Percentiles rank a stretch among this genome's conserved stretches.
Conservation (phyloP, 2,113 vertebrate genomes). For the Alectura lathami region DNA sequence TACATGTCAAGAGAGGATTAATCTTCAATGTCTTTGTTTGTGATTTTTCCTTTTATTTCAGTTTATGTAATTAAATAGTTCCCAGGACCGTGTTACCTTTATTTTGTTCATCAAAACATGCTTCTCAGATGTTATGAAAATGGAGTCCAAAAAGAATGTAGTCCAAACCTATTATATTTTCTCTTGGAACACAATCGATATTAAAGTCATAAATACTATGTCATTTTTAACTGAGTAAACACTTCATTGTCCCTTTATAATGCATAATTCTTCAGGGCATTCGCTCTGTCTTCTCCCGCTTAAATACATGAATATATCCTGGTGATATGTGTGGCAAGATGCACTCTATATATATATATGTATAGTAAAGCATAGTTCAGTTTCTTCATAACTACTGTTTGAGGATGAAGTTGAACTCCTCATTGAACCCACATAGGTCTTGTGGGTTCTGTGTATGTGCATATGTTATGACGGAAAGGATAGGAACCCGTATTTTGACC, state of each 20-base stretch:
- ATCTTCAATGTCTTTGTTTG: slow-evolving; percentile 48
- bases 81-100: slow-evolving; percentile 60
- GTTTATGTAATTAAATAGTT: slow-evolving; percentile 73
- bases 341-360: not conserved
- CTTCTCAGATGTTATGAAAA: slow-evolving; percentile 56
- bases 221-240: not conserved
- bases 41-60: slow-evolving; percentile 73
- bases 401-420: not conserved
- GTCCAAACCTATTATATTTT: not conserved
- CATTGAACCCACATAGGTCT: not conserved
- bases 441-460: not conserved
- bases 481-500: not conserved
- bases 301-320: not conserved
- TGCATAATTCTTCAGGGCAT: not conserved
- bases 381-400: not conserved
- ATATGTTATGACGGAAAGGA: not conserved
- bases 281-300: not conserved
- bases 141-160: slow-evolving; percentile 1
- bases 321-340: not conserved
- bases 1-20: slow-evolving; percentile 72
- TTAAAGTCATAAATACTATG: not conserved
- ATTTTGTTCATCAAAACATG: slow-evolving; percentile 58
- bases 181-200: not conserved
- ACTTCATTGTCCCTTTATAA: not conserved
- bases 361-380: not conserved